These are phyloP conservation scores for Mactromeris polynyma DNA, from an alignment of 2,888 invertebrate species.

Conservation along the genomic window DNA sequence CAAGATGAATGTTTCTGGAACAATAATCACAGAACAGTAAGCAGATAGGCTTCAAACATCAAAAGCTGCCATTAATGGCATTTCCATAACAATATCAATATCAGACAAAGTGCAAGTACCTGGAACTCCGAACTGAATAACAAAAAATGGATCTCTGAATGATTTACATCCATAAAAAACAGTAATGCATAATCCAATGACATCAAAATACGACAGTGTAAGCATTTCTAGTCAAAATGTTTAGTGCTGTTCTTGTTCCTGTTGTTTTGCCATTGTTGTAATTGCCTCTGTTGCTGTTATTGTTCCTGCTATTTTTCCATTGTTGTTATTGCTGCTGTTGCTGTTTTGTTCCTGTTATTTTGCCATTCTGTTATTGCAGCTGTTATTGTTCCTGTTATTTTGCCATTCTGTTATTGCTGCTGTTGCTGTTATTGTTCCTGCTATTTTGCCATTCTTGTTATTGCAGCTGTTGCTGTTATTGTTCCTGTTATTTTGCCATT, in stretches of 20 bases:
- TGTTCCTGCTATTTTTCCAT: no score
- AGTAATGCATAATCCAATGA: not conserved
- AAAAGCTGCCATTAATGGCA: not conserved
- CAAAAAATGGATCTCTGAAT: not conserved
- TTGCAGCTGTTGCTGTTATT: no score
- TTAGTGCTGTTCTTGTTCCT: not conserved
- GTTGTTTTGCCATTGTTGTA: not conserved
- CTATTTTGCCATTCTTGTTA: no score
- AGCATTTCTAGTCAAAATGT: not conserved
- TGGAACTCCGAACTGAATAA: not conserved
- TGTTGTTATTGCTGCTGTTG: no score
- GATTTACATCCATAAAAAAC: not conserved
- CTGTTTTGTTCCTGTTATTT: no score
- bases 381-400: no score
- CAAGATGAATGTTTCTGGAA: not conserved
- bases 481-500: no score
- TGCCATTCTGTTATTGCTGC: no score
- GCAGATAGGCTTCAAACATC: not conserved
- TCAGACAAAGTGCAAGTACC: not conserved
- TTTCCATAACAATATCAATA: not conserved
- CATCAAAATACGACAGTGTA: not conserved
- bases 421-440: no score
- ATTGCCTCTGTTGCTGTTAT: no score
- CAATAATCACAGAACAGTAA: not conserved
- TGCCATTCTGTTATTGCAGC: no score